Evolutionary conservation across 2,113 vertebrate species (phyloP), one percentile per base, ranked within the genome.

Genomic region (Nanorana parkeri): DNA sequence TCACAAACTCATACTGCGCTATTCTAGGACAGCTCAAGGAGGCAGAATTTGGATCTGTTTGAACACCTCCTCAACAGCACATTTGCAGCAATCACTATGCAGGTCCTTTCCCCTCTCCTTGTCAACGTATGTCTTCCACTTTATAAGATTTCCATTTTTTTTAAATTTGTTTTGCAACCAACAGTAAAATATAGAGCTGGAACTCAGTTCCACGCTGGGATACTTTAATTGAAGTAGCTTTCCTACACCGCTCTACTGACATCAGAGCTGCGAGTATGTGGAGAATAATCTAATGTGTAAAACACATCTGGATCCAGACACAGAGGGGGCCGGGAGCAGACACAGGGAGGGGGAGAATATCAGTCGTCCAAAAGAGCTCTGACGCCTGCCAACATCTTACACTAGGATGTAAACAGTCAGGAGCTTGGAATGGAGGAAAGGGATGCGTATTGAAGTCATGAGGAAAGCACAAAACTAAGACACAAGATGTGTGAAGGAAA

Each of bases 281-380:
- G 58, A 66, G 68, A 73, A 73, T 73, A 73, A 81, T 82, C 60
- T 67, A 82, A 75, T 67, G 69, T 21, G n/a, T 74, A 74, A 81
- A 75, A 67, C 69, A 82, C 80, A 82, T 82, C 69, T 82, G 80
- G 80, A 66, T 75, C 51, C 21, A 82, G 79, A 73, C 68, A 81
- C 56, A 65, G 68, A 81, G 68, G 58, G 79, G 79, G 79, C 60
- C 69, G 24, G 61, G 3, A 73, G 60, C 69, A 75, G 80, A 75
- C 69, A 56, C 41, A 66, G 69, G 80, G 69, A 36, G 80, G 80
- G 69, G 32, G 74, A 64, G 58, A 81, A 51, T 47, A 72, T 64
- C 56, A 41, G 60, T 24, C 21, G 19, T 67, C 61, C 69, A 74
- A 75, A 68, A 68, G 51, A 81, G 60, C 36, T 66, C 17, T 21